Evolutionary conservation across 2,797 vertebrate species (phyloP).

Genomic region (Yasuhikotakia modesta): DNA sequence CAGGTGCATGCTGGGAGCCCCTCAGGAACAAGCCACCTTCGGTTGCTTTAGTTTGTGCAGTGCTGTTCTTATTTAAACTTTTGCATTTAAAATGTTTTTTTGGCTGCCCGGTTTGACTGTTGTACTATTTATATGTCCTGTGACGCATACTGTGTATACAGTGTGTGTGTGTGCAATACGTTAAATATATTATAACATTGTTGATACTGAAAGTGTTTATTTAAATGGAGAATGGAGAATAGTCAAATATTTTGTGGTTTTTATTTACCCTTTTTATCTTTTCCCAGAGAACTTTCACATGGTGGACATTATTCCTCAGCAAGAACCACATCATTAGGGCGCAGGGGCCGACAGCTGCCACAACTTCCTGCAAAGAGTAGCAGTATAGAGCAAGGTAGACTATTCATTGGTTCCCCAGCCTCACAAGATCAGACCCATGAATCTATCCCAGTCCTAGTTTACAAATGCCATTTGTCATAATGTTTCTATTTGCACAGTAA

Average conservation of each 20-base stretch:
- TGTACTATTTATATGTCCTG: too few relatives aligned
- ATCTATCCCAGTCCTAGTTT: not conserved
- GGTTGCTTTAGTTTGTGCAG: constrained; percentile 2
- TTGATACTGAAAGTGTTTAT: not conserved
- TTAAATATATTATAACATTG: not conserved
- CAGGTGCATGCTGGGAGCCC: constrained; percentile 79
- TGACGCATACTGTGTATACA: too few relatives aligned
- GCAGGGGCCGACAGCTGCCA: constrained; percentile 91
- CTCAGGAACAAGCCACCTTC: not conserved
- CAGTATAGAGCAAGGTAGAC: constrained; percentile 95
- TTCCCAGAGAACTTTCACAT: constrained; percentile 81
- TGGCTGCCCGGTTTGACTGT: too few relatives aligned
- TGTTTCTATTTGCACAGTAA: constrained; percentile 1
- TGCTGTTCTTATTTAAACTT: not conserved
- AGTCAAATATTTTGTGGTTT: constrained; percentile 28
- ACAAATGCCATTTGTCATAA: constrained; percentile 6
- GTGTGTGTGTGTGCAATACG: too few relatives aligned
- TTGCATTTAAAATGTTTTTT: too few relatives aligned
- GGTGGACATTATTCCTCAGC: constrained; percentile 82
- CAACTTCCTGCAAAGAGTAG: constrained; percentile 92
- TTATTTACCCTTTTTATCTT: constrained; percentile 13
- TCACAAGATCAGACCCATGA: constrained; percentile 12
- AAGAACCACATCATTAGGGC: constrained; percentile 82
- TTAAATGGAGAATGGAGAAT: not conserved
- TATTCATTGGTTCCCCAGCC: not conserved